These are phyloP conservation scores for Harmothoe impar DNA, from an alignment of 2,888 invertebrate species.

Conservation along the genomic window DNA sequence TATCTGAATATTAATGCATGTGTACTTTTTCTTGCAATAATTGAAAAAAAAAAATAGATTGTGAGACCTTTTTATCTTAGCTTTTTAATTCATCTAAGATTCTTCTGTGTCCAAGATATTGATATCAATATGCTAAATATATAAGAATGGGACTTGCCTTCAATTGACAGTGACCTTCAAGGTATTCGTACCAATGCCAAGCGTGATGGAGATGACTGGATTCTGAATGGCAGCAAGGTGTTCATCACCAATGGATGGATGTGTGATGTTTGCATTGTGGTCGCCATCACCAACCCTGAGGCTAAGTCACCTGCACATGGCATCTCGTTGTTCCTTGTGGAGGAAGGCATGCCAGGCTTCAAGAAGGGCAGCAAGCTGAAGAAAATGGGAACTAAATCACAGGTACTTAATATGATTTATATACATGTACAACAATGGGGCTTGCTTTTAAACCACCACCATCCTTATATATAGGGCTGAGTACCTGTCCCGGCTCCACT, in stretches of 20 bases:
- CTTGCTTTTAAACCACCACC: no score
- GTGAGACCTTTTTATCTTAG: no score
- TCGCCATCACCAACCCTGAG: slow-evolving; percentile 83
- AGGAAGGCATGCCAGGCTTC: slow-evolving; percentile 83
- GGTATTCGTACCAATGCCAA: slow-evolving; percentile 83
- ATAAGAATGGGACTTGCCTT: background rate
- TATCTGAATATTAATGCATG: no score
- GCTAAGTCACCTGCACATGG: slow-evolving; percentile 84
- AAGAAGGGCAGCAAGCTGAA: slow-evolving; percentile 83
- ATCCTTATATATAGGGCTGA: no score
- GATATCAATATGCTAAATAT: slow-evolving; percentile 5
- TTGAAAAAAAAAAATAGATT: no score
- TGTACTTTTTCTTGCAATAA: no score
- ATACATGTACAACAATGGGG: no score
- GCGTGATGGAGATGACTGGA: slow-evolving; percentile 83
- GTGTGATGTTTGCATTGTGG: slow-evolving; percentile 83
- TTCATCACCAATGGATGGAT: slow-evolving; percentile 84
- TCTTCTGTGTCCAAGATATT: background rate
- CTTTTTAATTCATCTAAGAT: no score
- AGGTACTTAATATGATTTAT: slow-evolving; percentile 63
- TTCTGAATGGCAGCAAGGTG: slow-evolving; percentile 84
- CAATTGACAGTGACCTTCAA: slow-evolving; percentile 82
- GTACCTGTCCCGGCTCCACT: no score
- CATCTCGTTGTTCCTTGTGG: slow-evolving; percentile 84
- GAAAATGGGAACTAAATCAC: slow-evolving; percentile 84